A percentile compares a stretch with the other conserved stretches of the same genome.
phyloP scores from a whole-genome alignment of 2,888 invertebrate species.

The Pedicia rivosa region DNA sequence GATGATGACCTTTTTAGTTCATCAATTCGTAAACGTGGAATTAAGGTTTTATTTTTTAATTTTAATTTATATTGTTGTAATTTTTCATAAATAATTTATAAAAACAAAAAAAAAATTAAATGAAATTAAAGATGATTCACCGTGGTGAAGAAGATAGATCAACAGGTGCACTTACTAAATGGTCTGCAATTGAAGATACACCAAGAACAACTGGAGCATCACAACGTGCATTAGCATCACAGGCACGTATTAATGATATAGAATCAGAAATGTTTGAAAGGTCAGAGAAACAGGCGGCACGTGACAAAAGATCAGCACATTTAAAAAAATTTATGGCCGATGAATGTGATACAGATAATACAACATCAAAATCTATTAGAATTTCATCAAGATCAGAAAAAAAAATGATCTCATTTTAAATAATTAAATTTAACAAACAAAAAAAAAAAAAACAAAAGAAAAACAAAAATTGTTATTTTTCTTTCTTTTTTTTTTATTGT shows the following conservation, averaged over 20 bases:
- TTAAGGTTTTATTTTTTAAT: no score
- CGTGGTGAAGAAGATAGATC: slow-evolving; percentile 6
- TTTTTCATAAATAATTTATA: no score
- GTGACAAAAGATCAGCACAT: slow-evolving; percentile 55
- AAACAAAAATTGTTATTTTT: not conserved
- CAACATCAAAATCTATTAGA: not conserved
- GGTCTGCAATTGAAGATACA: slow-evolving; percentile 37
- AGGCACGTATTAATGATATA: slow-evolving; percentile 51
- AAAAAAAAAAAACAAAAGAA: not conserved
- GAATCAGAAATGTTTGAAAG: slow-evolving; percentile 62
- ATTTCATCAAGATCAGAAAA: not conserved
- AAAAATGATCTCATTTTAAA: not conserved
- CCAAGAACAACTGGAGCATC: slow-evolving; percentile 41
- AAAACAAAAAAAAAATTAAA: no score
- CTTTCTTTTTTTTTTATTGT: no score
- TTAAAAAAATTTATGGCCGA: slow-evolving; percentile 52
- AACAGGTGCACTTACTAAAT: slow-evolving; percentile 33
- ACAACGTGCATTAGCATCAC: slow-evolving; percentile 44
- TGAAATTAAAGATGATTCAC: no score
- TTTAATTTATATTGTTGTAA: no score
- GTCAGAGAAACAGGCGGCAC: slow-evolving; percentile 46
- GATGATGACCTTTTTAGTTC: slow-evolving; percentile 41
- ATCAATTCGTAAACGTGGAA: slow-evolving; percentile 33
- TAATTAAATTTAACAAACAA: not conserved
- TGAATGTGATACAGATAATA: slow-evolving; percentile 21